phyloP scores from a whole-genome alignment of 2,797 vertebrate genomes.

The Gymnodraco acuticeps region DNA sequence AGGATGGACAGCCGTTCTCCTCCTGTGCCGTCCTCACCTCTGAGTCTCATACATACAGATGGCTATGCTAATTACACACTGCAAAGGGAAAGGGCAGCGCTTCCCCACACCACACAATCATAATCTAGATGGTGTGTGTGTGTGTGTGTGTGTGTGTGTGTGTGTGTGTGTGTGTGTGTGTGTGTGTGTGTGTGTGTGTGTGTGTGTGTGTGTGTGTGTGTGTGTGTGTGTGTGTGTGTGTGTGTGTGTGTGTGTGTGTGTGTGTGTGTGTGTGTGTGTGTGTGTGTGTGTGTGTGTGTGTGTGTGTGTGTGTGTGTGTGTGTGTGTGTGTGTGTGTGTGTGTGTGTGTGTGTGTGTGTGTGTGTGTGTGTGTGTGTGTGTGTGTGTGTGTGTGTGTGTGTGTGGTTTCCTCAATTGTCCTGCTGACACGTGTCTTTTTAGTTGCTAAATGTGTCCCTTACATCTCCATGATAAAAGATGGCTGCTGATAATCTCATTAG shows the following conservation, averaged over 20 bases:
- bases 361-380: not conserved
- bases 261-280: too few relatives aligned
- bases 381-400: too few relatives aligned
- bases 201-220: not conserved
- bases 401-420: slow-evolving; percentile 29
- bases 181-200: not conserved
- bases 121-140: slow-evolving; percentile 40
- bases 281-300: too few relatives aligned
- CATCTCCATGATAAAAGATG: slow-evolving; percentile 39
- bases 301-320: not conserved
- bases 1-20: slow-evolving; percentile 75
- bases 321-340: not conserved
- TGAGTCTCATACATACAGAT: slow-evolving; percentile 79
- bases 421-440: slow-evolving; percentile 58
- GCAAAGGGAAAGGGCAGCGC: slow-evolving; percentile 64
- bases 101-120: slow-evolving; percentile 45
- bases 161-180: not conserved
- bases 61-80: slow-evolving; percentile 78
- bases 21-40: slow-evolving; percentile 76
- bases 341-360: not conserved
- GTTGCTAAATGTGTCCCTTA: slow-evolving; percentile 38
- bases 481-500: slow-evolving; percentile 62
- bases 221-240: not conserved
- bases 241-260: too few relatives aligned
- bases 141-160: not conserved